These are phyloP conservation scores for Hoplodrina ambigua DNA, from an alignment of 2,888 invertebrate species.

Conservation along the genomic window DNA sequence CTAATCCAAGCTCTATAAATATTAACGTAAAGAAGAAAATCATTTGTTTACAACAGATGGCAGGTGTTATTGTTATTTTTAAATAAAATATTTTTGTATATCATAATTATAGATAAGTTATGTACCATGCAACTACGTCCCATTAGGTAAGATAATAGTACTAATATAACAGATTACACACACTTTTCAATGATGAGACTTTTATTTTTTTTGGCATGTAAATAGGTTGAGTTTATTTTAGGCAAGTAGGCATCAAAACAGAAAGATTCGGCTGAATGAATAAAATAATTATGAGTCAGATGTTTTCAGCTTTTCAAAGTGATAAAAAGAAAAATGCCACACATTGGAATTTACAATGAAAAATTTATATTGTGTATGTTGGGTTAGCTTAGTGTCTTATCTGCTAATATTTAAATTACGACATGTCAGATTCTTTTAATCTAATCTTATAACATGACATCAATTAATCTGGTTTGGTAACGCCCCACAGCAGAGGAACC, in stretches of 20 bases:
- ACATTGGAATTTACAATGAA: neutral
- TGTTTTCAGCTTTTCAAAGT: neutral
- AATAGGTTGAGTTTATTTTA: neutral
- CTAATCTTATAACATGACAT: conserved; percentile 23
- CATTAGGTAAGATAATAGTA: too few species aligned
- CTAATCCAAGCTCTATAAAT: neutral
- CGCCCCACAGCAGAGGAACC: neutral
- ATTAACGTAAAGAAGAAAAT: conserved; percentile 2
- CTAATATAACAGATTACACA: too few species aligned
- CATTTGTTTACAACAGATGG: neutral
- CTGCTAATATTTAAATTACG: conserved; percentile 22
- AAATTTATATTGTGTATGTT: conserved; percentile 4
- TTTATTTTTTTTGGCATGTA: neutral
- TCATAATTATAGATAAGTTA: neutral
- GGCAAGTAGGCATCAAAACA: neutral
- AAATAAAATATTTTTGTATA: neutral
- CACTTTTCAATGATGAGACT: neutral
- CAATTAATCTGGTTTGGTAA: neutral
- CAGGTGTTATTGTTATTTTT: neutral
- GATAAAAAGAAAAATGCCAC: neutral
- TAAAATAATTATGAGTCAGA: neutral
- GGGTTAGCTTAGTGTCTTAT: conserved; percentile 12
- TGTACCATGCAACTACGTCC: neutral
- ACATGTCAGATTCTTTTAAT: conserved; percentile 22
- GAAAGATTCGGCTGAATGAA: neutral